Percentiles rank a stretch among this genome's conserved stretches.
phyloP scores from a whole-genome alignment of 2,113 vertebrate genomes.

The Abramis brama region DNA sequence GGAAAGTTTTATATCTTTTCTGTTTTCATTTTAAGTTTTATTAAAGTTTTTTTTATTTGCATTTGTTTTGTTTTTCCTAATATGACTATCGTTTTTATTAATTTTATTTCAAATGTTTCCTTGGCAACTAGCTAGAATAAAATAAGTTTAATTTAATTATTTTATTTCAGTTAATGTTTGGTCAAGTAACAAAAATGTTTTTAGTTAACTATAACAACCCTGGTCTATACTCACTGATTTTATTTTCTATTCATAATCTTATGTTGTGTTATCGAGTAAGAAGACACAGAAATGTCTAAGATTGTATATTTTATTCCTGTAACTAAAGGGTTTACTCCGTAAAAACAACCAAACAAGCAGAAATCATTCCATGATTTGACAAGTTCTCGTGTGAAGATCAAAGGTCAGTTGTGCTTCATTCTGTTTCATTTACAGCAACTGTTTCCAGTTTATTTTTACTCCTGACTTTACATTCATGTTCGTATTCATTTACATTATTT shows the following conservation, averaged over 20 bases:
- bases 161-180: too few relatives aligned
- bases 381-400: neutral
- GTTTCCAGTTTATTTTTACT: neutral
- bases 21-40: too few relatives aligned
- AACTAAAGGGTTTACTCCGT: neutral
- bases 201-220: neutral
- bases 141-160: too few relatives aligned
- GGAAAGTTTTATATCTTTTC: too few relatives aligned
- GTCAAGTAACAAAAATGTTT: neutral
- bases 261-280: neutral
- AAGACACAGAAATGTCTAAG: too few relatives aligned
- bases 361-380: neutral
- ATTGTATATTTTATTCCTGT: too few relatives aligned
- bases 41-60: too few relatives aligned
- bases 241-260: neutral
- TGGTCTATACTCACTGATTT: neutral
- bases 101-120: too few relatives aligned
- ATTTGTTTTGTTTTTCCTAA: too few relatives aligned
- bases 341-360: neutral
- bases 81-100: too few relatives aligned
- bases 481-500: neutral
- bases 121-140: too few relatives aligned
- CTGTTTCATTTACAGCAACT: neutral
- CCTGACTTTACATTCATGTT: neutral
- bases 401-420: neutral